phyloP scores from a whole-genome alignment of 2,888 invertebrate species.

The Chloroclysta siterata region DNA sequence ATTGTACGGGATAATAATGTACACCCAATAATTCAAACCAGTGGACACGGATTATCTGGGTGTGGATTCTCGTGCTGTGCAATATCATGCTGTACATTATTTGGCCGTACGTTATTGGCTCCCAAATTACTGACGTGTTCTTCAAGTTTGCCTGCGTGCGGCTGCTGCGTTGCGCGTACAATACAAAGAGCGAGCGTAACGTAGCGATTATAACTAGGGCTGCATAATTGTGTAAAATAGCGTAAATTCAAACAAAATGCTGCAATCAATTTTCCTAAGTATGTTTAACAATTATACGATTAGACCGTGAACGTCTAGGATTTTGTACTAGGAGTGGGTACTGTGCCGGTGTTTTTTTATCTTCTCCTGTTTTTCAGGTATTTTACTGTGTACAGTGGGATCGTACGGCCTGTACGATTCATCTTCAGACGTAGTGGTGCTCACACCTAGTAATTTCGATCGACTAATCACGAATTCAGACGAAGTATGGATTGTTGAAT shows the following conservation, averaged over 20 bases:
- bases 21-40: too few relatives aligned
- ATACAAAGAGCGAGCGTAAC: too few relatives aligned
- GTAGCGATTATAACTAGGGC: too few relatives aligned
- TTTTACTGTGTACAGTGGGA: slow-evolving; percentile 67
- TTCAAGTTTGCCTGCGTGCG: slow-evolving; percentile 35
- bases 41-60: too few relatives aligned
- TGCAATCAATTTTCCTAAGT: slow-evolving; percentile 66
- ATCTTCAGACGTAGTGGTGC: slow-evolving; percentile 91
- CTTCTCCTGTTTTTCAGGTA: slow-evolving; percentile 59
- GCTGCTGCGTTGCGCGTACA: too few relatives aligned
- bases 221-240: slow-evolving; percentile 48
- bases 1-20: too few relatives aligned
- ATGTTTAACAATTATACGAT: slow-evolving; percentile 66
- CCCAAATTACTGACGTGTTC: too few relatives aligned
- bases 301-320: slow-evolving; percentile 47
- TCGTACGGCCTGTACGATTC: slow-evolving; percentile 86
- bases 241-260: slow-evolving; percentile 63
- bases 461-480: slow-evolving; percentile 92
- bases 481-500: slow-evolving; percentile 97
- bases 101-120: too few relatives aligned
- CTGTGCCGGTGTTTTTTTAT: slow-evolving; percentile 50
- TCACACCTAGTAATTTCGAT: slow-evolving; percentile 95
- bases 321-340: slow-evolving; percentile 2
- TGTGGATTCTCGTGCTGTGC: too few relatives aligned
- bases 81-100: too few relatives aligned